phyloP scores from a whole-genome alignment of 2,888 invertebrate species.

The Melipona bicolor region DNA sequence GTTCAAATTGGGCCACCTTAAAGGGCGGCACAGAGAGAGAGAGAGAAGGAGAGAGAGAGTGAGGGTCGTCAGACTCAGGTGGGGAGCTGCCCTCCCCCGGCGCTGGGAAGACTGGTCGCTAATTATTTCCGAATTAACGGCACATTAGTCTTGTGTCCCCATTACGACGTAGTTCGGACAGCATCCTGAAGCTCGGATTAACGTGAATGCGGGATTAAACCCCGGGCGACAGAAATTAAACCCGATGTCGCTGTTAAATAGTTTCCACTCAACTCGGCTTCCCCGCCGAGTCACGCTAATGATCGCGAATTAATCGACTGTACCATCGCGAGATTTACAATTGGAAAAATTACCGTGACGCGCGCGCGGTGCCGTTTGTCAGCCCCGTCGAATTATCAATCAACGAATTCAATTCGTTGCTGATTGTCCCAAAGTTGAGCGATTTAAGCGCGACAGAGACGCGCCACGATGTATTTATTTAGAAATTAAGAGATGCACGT shows the following conservation, averaged over 20 bases:
- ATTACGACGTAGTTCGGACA: conserved; percentile 55
- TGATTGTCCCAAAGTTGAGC: too few species aligned
- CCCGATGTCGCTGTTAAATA: conserved; percentile 57
- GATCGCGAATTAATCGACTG: conserved; percentile 47
- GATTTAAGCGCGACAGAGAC: too few species aligned
- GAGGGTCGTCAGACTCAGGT: conserved; percentile 52
- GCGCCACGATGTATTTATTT: too few species aligned
- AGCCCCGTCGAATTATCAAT: too few species aligned
- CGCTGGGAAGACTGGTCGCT: conserved; percentile 63
- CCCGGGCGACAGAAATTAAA: conserved; percentile 62
- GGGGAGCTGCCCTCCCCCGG: conserved; percentile 38
- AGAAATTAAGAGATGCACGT: too few species aligned
- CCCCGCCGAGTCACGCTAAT: conserved; percentile 46
- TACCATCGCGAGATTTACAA: conserved; percentile 21
- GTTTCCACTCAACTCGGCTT: conserved; percentile 45
- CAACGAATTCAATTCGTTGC: too few species aligned
- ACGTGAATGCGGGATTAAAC: conserved; percentile 62
- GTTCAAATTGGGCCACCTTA: conserved; percentile 69
- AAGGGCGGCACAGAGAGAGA: conserved; percentile 62
- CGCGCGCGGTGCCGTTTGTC: too few species aligned
- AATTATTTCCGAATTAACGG: conserved; percentile 75
- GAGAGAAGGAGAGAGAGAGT: conserved; percentile 52
- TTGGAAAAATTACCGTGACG: too few species aligned
- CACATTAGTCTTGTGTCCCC: conserved; percentile 69
- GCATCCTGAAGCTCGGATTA: conserved; percentile 60